Base-by-base conservation (phyloP, 2,888 invertebrate genomes). In the Tenthredo scrophulariae region DNA sequence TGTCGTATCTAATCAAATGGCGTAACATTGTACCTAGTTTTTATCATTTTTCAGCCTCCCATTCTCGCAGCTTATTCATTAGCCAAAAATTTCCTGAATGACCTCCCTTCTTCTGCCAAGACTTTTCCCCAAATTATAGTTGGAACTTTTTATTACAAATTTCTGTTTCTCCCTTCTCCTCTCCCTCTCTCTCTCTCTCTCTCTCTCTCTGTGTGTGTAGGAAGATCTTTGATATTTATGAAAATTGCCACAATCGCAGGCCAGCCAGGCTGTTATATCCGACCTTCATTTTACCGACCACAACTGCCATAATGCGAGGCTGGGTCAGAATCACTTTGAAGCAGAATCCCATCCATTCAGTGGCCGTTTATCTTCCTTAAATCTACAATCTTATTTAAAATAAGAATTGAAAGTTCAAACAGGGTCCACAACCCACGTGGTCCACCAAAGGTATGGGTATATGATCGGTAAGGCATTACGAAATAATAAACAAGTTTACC, bases 401-500 rank as follows among this genome's bases (percentile, higher is more conserved):
- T 62, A n/a, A 80, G 22, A 40, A 22, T 80, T 40, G 18, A 62
- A 26, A 80, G 40, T 40, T 50, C 43, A 26, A 62, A 80, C 40
- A 40, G 40, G 58, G n/a, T 13, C 80, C 62, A 77, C 58, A 7
- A 15, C 40, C 9, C 40, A 40, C 40, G 80, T 58, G 58, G 80
- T 50, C 33, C 29, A 77, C 67, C 50, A 10, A 50, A 33, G 29
- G 46, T 77, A 77, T 13, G n/a, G 74, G 43, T 40, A 67, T 13
- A 67, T 13, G 15, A 46, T 43, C 37, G 72, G 26, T 0, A 15
- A 10, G 18, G 18, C 15, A 40, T 80, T 80, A 80, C 80, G 80
- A 80, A 80, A 80, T 80, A 80, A 62, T 80, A 80, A 80, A 80
- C 80, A 26, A 80, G 80, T 80, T 62, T 80, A 80, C 80, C 80